Percentiles rank a stretch among this genome's conserved stretches.
Evolutionary conservation across 2,797 vertebrate species (phyloP).

Genomic region (Takifugu rubripes): DNA sequence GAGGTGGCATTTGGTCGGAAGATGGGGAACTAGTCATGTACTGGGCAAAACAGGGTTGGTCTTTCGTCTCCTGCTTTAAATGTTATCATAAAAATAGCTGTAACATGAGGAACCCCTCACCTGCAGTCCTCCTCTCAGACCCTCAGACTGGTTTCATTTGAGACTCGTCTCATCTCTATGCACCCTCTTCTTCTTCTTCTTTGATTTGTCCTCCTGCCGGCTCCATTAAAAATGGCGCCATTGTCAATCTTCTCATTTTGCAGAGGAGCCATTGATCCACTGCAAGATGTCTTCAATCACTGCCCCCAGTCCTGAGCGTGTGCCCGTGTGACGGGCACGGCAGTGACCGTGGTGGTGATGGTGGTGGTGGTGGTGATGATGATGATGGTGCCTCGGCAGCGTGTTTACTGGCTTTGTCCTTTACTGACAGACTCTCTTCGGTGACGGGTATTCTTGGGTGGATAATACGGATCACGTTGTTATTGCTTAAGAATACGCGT

Average conservation of each 20-base stretch:
- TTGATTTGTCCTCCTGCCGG: conserved; percentile 27
- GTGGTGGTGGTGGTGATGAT: conserved; percentile 33
- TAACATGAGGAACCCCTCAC: too few species aligned
- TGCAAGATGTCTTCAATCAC: conserved; percentile 77
- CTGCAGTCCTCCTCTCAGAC: conserved; percentile 15
- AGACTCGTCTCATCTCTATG: too few species aligned
- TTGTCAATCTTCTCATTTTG: conserved; percentile 77
- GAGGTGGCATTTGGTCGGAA: too few species aligned
- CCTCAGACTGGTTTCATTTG: conserved; percentile 17
- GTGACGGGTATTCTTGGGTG: conserved; percentile 99
- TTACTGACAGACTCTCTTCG: conserved; percentile 93
- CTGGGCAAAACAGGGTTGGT: background rate
- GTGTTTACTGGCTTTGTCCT: conserved; percentile 64
- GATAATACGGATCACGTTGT: conserved; percentile 99
- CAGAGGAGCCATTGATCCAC: conserved; percentile 79
- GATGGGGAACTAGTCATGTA: too few species aligned
- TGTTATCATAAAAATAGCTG: too few species aligned
- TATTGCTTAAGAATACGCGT: conserved; percentile 99
- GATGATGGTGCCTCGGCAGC: conserved; percentile 54
- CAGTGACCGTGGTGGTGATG: conserved; percentile 32
- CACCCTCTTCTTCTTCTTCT: background rate
- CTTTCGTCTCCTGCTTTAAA: too few species aligned
- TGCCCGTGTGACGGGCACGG: conserved; percentile 34
- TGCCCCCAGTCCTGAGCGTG: conserved; percentile 64
- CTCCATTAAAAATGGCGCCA: conserved; percentile 73